Evolutionary conservation across 30 jellyfish, hydroid and myxozoan genomes (phyloP).

Genomic region (Morbakka virulenta): DNA sequence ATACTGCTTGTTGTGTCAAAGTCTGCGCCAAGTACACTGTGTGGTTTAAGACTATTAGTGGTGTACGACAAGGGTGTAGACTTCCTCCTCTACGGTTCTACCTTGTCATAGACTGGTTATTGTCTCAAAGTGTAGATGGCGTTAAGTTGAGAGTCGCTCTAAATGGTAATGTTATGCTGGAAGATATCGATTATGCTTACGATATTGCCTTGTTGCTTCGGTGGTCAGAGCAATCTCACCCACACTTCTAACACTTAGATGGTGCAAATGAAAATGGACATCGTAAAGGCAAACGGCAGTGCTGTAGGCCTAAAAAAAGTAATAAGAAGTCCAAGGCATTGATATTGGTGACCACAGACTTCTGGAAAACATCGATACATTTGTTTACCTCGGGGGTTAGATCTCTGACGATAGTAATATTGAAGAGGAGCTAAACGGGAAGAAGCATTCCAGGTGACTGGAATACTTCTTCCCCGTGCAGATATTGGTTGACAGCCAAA

Average conservation of each 20-base stretch:
- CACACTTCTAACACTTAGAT: neutral
- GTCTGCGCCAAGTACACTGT: too few species aligned
- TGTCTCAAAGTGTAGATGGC: neutral
- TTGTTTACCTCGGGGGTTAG: neutral
- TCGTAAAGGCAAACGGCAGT: neutral
- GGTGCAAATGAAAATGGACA: neutral
- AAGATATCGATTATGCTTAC: neutral
- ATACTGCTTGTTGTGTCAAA: too few species aligned
- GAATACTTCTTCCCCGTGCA: too few species aligned
- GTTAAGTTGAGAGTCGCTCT: neutral
- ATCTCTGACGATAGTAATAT: neutral
- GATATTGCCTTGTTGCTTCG: neutral
- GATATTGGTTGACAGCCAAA: too few species aligned
- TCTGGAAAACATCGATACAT: neutral
- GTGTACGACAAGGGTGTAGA: neutral
- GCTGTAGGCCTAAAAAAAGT: neutral
- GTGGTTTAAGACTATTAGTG: too few species aligned
- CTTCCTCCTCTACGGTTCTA: neutral
- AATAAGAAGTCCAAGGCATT: neutral
- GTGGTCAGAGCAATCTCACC: neutral
- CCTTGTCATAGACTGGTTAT: neutral
- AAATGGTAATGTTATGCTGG: neutral
- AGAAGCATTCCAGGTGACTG: too few species aligned
- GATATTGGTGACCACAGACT: neutral
- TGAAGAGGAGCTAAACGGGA: neutral